A percentile compares a stretch with the other conserved stretches of the same genome.
Evolutionary conservation across 2,888 invertebrate genomes (phyloP).

Genomic region (Parnassius glacialis): DNA sequence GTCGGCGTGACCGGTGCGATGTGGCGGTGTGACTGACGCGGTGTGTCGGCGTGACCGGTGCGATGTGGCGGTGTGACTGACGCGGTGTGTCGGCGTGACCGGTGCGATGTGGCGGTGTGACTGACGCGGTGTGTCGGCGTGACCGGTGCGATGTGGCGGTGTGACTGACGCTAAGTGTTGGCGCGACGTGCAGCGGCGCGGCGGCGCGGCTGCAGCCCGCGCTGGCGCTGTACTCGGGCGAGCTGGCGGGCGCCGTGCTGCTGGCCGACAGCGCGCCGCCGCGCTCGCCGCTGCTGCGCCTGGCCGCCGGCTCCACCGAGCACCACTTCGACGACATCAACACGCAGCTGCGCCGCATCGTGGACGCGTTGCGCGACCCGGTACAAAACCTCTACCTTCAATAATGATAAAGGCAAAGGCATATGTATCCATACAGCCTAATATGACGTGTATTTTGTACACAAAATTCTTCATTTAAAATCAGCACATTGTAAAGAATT

Average conservation of each 20-base stretch:
- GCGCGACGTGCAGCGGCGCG: constrained; percentile 60
- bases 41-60: too few relatives aligned
- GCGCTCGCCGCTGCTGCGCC: constrained; percentile 84
- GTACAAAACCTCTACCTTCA: constrained; percentile 44
- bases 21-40: too few relatives aligned
- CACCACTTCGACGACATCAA: constrained; percentile 96
- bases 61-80: constrained; percentile 86
- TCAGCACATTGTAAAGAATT: too few relatives aligned
- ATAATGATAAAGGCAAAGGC: too few relatives aligned
- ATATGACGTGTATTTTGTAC: too few relatives aligned
- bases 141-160: constrained; percentile 50
- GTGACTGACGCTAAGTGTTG: neutral
- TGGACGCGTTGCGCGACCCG: constrained; percentile 79
- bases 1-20: too few relatives aligned
- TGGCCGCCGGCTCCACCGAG: constrained; percentile 83
- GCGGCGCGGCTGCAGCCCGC: constrained; percentile 95
- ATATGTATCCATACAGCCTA: too few relatives aligned
- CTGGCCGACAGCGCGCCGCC: constrained; percentile 62
- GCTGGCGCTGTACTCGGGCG: constrained; percentile 95
- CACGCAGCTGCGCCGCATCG: constrained; percentile 89
- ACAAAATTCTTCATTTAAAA: too few relatives aligned
- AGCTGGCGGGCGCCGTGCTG: constrained; percentile 93
- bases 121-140: neutral
- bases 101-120: too few relatives aligned
- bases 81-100: constrained; percentile 42